These are phyloP conservation scores for Rhogogaster chlorosoma DNA, from an alignment of 2,888 invertebrate genomes.

Conservation along the genomic window DNA sequence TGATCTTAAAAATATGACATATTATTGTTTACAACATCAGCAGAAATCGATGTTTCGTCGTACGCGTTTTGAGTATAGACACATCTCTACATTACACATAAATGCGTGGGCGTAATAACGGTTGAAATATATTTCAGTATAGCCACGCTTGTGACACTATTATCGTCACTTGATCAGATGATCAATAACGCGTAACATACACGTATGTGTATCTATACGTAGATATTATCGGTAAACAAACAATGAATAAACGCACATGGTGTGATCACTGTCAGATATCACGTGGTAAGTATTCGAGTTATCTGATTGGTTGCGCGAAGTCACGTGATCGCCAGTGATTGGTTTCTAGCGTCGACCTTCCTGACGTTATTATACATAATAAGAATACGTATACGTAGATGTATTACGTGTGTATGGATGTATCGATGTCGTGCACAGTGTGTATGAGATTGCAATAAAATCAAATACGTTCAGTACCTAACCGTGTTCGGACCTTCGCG, in stretches of 20 bases:
- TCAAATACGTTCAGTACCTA: background rate
- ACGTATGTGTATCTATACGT: background rate
- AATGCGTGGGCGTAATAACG: background rate
- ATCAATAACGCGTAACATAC: background rate
- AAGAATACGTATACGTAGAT: background rate
- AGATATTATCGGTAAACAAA: background rate
- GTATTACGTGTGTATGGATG: background rate
- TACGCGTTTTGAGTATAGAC: background rate
- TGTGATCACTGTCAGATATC: constrained; percentile 27
- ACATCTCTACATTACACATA: no score
- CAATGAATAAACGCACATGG: constrained; percentile 29
- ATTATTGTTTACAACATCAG: no score
- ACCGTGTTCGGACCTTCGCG: background rate
- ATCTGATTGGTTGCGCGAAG: background rate
- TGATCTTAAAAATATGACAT: background rate
- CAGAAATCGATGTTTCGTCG: no score
- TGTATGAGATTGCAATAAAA: constrained; percentile 28
- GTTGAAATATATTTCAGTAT: background rate
- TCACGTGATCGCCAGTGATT: background rate
- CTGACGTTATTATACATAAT: background rate
- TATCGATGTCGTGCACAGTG: background rate
- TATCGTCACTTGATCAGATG: background rate
- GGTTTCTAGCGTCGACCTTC: background rate
- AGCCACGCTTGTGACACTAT: background rate
- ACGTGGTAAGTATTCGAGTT: background rate